Percentiles rank a stretch among this genome's conserved stretches.
phyloP scores from a whole-genome alignment of 2,888 invertebrate genomes.

The Notodonta dromedarius region DNA sequence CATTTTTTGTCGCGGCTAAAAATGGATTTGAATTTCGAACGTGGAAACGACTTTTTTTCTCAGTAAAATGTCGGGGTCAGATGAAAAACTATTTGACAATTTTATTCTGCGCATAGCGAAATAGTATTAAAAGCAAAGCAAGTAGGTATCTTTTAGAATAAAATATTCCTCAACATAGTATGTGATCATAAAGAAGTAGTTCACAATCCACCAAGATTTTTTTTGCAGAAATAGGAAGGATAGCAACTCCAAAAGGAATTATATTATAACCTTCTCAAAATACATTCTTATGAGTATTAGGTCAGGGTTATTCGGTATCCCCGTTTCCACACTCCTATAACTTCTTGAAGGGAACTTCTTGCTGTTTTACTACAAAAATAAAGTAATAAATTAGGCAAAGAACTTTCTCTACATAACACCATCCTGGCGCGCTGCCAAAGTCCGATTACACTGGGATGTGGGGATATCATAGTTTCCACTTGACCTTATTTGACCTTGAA shows the following conservation, averaged over 20 bases:
- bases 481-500: slow-evolving; percentile 5
- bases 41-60: background rate
- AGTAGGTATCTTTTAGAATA: too few relatives aligned
- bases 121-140: too few relatives aligned
- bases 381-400: slow-evolving; percentile 5
- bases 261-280: background rate
- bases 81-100: background rate
- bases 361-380: slow-evolving; percentile 4
- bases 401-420: slow-evolving; percentile 4
- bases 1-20: background rate
- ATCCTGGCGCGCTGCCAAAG: slow-evolving; percentile 2
- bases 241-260: too few relatives aligned
- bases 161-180: too few relatives aligned
- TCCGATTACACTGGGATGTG: slow-evolving; percentile 4
- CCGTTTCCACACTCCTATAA: background rate
- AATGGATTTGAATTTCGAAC: background rate
- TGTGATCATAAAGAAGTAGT: too few relatives aligned
- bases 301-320: background rate
- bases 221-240: too few relatives aligned
- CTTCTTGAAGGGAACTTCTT: slow-evolving; percentile 5
- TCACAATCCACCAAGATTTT: too few relatives aligned
- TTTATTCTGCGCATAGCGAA: too few relatives aligned
- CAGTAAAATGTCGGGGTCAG: background rate
- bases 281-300: background rate
- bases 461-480: slow-evolving; percentile 4